phyloP scores from a whole-genome alignment of 1,140 invertebrate species.

The Pseudomyrmex dendroicus region DNA sequence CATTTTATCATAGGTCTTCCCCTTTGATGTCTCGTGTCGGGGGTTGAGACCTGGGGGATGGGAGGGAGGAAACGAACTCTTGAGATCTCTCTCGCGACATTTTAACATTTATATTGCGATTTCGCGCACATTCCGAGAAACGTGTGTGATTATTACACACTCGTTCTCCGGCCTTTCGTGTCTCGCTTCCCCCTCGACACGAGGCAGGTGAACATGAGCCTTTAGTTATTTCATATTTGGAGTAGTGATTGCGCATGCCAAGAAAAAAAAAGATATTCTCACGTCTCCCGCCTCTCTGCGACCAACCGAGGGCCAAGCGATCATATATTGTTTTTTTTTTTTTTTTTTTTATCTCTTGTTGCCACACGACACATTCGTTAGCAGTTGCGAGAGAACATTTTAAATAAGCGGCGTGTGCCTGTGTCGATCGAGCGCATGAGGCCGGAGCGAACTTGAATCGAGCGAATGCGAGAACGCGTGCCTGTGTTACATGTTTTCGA shows the following conservation, averaged over 20 bases:
- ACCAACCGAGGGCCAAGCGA: slow-evolving; percentile 82
- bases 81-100: not conserved
- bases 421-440: slow-evolving; percentile 67
- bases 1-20: slow-evolving; percentile 81
- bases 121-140: not conserved
- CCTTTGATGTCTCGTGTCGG: slow-evolving; percentile 78
- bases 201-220: slow-evolving; percentile 83
- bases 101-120: not conserved
- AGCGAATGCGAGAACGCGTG: slow-evolving; percentile 66
- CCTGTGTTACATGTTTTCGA: not conserved
- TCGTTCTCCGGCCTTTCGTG: slow-evolving; percentile 14
- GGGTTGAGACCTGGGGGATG: slow-evolving; percentile 30
- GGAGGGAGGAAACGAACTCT: not conserved
- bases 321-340: slow-evolving; percentile 47
- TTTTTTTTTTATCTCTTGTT: slow-evolving; percentile 71
- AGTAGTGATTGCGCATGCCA: slow-evolving; percentile 85
- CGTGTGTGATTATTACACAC: not conserved
- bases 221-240: slow-evolving; percentile 85
- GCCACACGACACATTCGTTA: slow-evolving; percentile 67
- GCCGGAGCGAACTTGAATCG: slow-evolving; percentile 60
- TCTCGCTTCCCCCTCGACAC: slow-evolving; percentile 76
- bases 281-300: slow-evolving; percentile 85
- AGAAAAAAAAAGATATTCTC: slow-evolving; percentile 82
- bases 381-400: slow-evolving; percentile 48
- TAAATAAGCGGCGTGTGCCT: slow-evolving; percentile 67